A percentile compares a stretch with the other conserved stretches of the same genome.
phyloP scores from a whole-genome alignment of 2,113 vertebrate species.

The Lepisosteus osseus region DNA sequence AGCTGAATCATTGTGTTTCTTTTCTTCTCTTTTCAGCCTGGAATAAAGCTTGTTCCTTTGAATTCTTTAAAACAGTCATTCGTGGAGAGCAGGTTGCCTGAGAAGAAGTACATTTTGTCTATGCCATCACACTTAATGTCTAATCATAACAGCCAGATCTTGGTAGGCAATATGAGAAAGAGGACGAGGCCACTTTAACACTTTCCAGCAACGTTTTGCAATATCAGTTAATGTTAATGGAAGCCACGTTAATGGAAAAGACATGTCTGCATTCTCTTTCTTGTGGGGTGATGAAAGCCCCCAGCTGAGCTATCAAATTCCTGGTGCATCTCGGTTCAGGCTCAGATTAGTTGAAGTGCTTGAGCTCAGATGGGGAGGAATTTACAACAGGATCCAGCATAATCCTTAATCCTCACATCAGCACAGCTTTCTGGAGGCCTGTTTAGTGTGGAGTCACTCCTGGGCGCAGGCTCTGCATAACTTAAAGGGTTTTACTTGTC shows the following conservation, averaged over 20 bases:
- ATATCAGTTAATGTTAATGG: not conserved
- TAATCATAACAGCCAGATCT: conserved; percentile 5
- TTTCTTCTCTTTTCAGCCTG: no score
- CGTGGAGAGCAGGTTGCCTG: not conserved
- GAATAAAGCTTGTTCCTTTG: no score
- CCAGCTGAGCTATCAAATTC: not conserved
- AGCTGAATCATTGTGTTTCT: no score
- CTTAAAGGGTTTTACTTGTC: not conserved
- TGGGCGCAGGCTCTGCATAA: not conserved
- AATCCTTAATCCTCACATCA: conserved; percentile 1
- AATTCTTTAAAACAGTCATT: no score
- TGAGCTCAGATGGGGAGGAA: conserved; percentile 11
- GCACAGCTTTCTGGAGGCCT: not conserved
- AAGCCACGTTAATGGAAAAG: not conserved
- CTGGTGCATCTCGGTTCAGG: not conserved
- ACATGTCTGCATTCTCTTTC: not conserved
- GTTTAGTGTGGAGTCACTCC: conserved; percentile 1
- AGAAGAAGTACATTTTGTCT: not conserved
- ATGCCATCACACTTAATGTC: not conserved
- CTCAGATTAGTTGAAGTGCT: conserved; percentile 8
- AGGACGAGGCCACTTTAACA: not conserved
- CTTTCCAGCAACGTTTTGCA: conserved; percentile 1
- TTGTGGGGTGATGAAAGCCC: not conserved
- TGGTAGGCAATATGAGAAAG: not conserved
- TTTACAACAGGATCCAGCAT: not conserved